A percentile compares a stretch with the other conserved stretches of the same genome.
Conservation (phyloP, 2,797 vertebrate genomes). For the Bradypus variegatus region DNA sequence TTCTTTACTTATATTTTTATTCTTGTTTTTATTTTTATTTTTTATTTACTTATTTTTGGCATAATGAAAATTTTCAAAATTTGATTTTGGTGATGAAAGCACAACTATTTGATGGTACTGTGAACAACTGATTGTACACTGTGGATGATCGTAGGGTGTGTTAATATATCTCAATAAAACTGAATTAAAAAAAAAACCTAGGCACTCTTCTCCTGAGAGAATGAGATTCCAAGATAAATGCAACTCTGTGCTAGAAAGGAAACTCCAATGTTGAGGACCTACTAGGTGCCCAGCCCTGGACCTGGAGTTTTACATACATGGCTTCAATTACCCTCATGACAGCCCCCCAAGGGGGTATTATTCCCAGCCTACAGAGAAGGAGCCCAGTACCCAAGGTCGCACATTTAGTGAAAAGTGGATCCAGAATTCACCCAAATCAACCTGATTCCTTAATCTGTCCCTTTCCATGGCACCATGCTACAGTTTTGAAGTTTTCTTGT, state of each 20-base stretch:
- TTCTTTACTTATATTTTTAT: too few species aligned
- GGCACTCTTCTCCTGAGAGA: neutral
- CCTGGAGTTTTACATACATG: neutral
- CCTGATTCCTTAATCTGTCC: neutral
- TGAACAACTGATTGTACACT: too few species aligned
- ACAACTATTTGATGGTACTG: too few species aligned
- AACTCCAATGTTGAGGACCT: neutral
- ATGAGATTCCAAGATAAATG: neutral
- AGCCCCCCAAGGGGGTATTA: rapidly evolving
- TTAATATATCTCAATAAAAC: too few species aligned
- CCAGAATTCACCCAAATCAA: neutral
- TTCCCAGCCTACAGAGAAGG: neutral
- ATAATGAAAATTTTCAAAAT: too few species aligned
- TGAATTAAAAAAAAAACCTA: too few species aligned
- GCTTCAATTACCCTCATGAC: neutral
- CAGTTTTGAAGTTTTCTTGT: neutral
- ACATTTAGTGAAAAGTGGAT: neutral
- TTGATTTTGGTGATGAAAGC: too few species aligned
- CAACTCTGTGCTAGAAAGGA: neutral
- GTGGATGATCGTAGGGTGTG: too few species aligned
- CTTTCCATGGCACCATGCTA: neutral
- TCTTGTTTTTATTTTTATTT: too few species aligned
- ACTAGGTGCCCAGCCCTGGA: neutral
- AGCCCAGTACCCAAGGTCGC: neutral
- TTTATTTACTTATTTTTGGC: too few species aligned